A percentile compares a stretch with the other conserved stretches of the same genome.
phyloP scores from a whole-genome alignment of 2,113 vertebrate species.

The pig (Sus scrofa) region T2T-Sscrofa CM000824.6:78924501-78925000 shows the following conservation, averaged over 20 bases:
- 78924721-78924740: not conserved
- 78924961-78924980: not conserved
- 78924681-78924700: not conserved
- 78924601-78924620: too few relatives aligned
- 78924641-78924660: too few relatives aligned
- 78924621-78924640: too few relatives aligned
- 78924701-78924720: not conserved
- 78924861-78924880: not conserved
- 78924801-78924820: not conserved
- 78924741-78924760: not conserved
- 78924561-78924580: too few relatives aligned
- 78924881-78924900: not conserved
- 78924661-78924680: too few relatives aligned
- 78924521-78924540: too few relatives aligned
- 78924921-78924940: not conserved
- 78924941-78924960: not conserved
- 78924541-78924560: too few relatives aligned
- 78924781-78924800: not conserved
- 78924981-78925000: not conserved
- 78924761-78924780: not conserved
- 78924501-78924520: too few relatives aligned
- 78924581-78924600: too few relatives aligned
- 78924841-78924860: not conserved
- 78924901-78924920: not conserved
- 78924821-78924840: constrained; percentile 1